These are phyloP conservation scores for Rana temporaria DNA, from an alignment of 2,113 vertebrate genomes.

Conservation along the genomic window DNA sequence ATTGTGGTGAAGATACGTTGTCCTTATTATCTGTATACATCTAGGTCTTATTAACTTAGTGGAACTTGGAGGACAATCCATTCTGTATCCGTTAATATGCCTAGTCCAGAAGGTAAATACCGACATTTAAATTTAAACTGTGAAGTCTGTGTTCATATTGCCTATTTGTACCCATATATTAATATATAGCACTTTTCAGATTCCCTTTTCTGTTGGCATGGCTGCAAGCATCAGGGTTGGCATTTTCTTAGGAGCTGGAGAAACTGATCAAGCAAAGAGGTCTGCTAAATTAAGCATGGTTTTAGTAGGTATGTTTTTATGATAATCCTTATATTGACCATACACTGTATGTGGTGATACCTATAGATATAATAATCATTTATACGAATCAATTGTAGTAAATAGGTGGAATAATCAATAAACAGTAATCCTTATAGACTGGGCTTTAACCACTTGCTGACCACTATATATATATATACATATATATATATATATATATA, in stretches of 20 bases:
- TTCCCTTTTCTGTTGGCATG: slow-evolving; percentile 5
- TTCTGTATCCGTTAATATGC: not conserved
- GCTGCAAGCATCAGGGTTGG: slow-evolving; percentile 12
- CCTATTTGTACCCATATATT: too few species aligned
- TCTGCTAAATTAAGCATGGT: slow-evolving; percentile 23
- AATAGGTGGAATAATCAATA: too few species aligned
- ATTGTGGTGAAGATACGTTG: not conserved
- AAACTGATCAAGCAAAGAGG: slow-evolving; percentile 9
- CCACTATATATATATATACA: too few species aligned
- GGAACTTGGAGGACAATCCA: slow-evolving; percentile 27
- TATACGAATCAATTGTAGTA: too few species aligned
- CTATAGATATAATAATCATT: too few species aligned
- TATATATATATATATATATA: too few species aligned
- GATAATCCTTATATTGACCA: not conserved
- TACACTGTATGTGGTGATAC: too few species aligned
- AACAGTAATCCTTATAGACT: too few species aligned
- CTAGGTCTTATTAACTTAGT: slow-evolving; percentile 15
- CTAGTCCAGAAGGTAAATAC: slow-evolving; percentile 1
- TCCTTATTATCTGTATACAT: not conserved
- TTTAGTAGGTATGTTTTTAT: slow-evolving; percentile 7
- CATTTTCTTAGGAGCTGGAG: not conserved
- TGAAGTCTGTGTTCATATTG: too few species aligned
- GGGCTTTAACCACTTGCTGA: too few species aligned
- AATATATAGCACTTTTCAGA: not conserved
- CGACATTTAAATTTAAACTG: too few species aligned